Evolutionary conservation across 1,140 invertebrate species (phyloP).

Genomic region (Capitella teleta): DNA sequence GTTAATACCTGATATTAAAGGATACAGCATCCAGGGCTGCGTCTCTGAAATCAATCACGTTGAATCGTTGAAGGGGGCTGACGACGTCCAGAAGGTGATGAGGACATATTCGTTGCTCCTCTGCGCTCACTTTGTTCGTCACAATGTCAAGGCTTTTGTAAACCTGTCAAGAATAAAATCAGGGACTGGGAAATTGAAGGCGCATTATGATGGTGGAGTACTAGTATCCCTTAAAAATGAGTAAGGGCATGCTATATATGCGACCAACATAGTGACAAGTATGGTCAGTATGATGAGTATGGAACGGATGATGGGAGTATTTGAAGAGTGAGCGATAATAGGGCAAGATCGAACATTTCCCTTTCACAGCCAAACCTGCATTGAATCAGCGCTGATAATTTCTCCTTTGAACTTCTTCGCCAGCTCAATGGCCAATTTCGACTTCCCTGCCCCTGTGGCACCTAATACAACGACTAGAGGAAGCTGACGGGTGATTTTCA

Average conservation of each 20-base stretch:
- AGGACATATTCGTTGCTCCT: slow-evolving; percentile 60
- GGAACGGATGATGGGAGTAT: too few relatives aligned
- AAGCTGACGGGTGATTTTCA: background rate
- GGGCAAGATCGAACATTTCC: too few relatives aligned
- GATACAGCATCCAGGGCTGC: slow-evolving; percentile 69
- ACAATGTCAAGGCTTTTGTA: slow-evolving; percentile 89
- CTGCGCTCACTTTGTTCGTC: slow-evolving; percentile 83
- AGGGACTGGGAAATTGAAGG: too few relatives aligned
- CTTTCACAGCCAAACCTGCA: slow-evolving; percentile 93
- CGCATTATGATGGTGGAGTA: too few relatives aligned
- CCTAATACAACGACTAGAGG: slow-evolving; percentile 72
- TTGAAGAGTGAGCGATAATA: too few relatives aligned
- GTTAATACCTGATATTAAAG: too few relatives aligned
- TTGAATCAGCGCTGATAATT: slow-evolving; percentile 96
- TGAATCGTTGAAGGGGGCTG: slow-evolving; percentile 63
- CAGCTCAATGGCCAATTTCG: slow-evolving; percentile 84
- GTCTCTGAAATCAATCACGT: slow-evolving; percentile 75
- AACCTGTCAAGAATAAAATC: slow-evolving; percentile 53
- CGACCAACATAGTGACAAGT: too few relatives aligned
- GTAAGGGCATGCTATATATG: too few relatives aligned
- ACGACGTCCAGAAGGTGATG: slow-evolving; percentile 87
- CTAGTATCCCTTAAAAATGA: too few relatives aligned
- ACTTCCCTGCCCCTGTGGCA: slow-evolving; percentile 92
- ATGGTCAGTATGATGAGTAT: too few relatives aligned
- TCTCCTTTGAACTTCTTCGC: slow-evolving; percentile 80